phyloP scores from a whole-genome alignment of 2,888 invertebrate genomes.

The Blastobasis lacticolella region DNA sequence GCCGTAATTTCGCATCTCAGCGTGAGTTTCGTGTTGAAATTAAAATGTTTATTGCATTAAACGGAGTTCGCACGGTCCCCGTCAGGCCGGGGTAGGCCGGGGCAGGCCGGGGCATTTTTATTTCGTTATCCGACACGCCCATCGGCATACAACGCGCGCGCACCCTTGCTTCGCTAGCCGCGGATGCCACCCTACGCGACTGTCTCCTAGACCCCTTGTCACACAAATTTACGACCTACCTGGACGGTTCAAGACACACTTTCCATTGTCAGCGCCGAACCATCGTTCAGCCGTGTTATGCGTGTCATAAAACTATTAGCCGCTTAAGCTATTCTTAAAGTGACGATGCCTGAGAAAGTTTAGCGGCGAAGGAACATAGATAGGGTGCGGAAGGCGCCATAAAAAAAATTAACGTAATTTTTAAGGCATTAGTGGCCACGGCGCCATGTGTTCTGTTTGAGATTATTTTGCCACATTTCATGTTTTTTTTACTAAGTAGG shows the following conservation, averaged over 20 bases:
- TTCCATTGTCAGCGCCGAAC: conserved; percentile 18
- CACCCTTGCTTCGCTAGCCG: conserved; percentile 29
- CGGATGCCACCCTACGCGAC: conserved; percentile 60
- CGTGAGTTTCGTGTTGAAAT: conserved; percentile 71
- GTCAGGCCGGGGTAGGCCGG: conserved; percentile 18
- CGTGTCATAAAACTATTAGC: conserved; percentile 74
- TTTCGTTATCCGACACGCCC: conserved; percentile 66
- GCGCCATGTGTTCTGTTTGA: conserved; percentile 58
- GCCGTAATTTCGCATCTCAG: conserved; percentile 66
- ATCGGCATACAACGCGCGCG: conserved; percentile 32
- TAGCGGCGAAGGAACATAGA: conserved; percentile 33
- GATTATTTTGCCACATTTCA: conserved; percentile 55
- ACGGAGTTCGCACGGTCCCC: conserved; percentile 62
- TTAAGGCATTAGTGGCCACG: conserved; percentile 13
- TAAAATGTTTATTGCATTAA: conserved; percentile 74
- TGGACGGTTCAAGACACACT: conserved; percentile 29
- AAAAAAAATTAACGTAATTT: conserved; percentile 38
- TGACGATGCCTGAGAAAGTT: conserved; percentile 53
- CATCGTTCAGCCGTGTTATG: conserved; percentile 51
- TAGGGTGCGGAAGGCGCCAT: conserved; percentile 52
- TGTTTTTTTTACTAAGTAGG: conserved; percentile 42
- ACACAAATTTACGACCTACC: conserved; percentile 52
- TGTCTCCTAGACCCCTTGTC: conserved; percentile 57
- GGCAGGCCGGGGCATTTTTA: conserved; percentile 59
- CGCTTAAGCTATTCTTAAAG: conserved; percentile 69